Conservation (phyloP, 2,888 invertebrate species). For the Dusona sp. region DNA sequence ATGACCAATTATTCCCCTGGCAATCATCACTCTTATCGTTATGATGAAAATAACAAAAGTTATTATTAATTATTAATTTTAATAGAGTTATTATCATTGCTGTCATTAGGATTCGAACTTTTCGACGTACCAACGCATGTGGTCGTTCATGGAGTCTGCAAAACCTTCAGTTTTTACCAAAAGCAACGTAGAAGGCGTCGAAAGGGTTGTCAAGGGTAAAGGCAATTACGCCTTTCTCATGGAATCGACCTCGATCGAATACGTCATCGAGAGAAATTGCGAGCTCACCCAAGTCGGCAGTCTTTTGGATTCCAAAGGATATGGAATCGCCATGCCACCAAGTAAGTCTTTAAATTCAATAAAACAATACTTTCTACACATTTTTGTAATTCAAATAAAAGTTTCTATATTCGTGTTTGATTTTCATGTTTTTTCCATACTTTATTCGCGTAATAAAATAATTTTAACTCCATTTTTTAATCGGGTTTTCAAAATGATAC, state of each 20-base stretch:
- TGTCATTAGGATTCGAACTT: slow-evolving; percentile 93
- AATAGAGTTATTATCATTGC: not conserved
- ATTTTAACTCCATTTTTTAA: not conserved
- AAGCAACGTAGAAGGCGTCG: slow-evolving; percentile 94
- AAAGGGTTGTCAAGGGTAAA: slow-evolving; percentile 92
- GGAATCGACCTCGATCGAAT: slow-evolving; percentile 98
- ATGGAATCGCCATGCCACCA: slow-evolving; percentile 96
- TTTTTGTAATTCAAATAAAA: not conserved
- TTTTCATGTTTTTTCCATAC: not conserved
- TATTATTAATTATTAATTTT: not conserved
- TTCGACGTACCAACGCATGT: slow-evolving; percentile 96
- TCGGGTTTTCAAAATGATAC: not conserved
- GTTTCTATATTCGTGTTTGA: not conserved
- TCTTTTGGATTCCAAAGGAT: slow-evolving; percentile 95
- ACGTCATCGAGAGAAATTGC: slow-evolving; percentile 94
- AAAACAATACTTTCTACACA: not conserved
- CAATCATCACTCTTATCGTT: not conserved
- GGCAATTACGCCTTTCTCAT: slow-evolving; percentile 96
- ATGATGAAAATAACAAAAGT: too few species aligned
- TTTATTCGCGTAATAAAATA: not conserved
- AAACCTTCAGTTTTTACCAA: slow-evolving; percentile 93
- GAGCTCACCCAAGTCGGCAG: slow-evolving; percentile 93
- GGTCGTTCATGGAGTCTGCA: slow-evolving; percentile 95
- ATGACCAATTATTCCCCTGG: not conserved
- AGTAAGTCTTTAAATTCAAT: slow-evolving; percentile 87